Evolutionary conservation across 37 sponge, comb jelly and placozoan species (phyloP).

Genomic region (Geodia barretti): DNA sequence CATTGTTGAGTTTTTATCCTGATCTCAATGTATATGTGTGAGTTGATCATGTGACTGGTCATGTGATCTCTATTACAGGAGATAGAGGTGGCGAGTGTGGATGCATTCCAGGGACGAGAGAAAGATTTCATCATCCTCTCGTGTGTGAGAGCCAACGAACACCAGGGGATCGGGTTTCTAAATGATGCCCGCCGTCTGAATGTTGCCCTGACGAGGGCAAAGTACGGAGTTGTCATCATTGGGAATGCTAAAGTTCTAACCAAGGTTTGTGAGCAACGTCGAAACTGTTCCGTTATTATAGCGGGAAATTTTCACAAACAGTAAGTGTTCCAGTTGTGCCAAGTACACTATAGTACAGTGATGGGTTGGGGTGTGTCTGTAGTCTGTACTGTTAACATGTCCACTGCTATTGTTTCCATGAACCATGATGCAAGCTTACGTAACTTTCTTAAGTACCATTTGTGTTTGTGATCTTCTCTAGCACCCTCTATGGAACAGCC

Average conservation of each 20-base stretch:
- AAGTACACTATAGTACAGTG: too few species aligned
- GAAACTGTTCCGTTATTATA: too few species aligned
- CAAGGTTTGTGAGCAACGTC: too few species aligned
- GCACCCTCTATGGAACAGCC: constrained; percentile 86
- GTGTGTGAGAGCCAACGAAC: constrained; percentile 95
- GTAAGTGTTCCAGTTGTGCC: too few species aligned
- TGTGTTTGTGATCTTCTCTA: constrained; percentile 3
- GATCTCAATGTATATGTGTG: constrained; percentile 15
- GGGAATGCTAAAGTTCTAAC: constrained; percentile 76
- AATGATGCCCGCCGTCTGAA: constrained; percentile 96
- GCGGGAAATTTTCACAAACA: too few species aligned
- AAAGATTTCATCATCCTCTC: constrained; percentile 96
- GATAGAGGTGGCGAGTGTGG: constrained; percentile 96
- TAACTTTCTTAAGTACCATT: too few species aligned
- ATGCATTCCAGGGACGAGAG: constrained; percentile 98
- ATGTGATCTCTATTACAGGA: constrained; percentile 55
- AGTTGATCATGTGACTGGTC: constrained; percentile 6
- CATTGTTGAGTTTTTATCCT: not conserved
- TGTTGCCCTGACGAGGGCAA: constrained; percentile 95
- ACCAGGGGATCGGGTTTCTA: constrained; percentile 96
- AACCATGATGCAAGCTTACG: too few species aligned
- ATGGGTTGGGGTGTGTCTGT: not conserved
- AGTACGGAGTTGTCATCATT: constrained; percentile 88
- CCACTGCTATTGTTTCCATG: not conserved
- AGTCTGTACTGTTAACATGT: not conserved